These are phyloP conservation scores for Carcharodon carcharias DNA, from an alignment of 2,797 vertebrate genomes.

Conservation along the genomic window DNA sequence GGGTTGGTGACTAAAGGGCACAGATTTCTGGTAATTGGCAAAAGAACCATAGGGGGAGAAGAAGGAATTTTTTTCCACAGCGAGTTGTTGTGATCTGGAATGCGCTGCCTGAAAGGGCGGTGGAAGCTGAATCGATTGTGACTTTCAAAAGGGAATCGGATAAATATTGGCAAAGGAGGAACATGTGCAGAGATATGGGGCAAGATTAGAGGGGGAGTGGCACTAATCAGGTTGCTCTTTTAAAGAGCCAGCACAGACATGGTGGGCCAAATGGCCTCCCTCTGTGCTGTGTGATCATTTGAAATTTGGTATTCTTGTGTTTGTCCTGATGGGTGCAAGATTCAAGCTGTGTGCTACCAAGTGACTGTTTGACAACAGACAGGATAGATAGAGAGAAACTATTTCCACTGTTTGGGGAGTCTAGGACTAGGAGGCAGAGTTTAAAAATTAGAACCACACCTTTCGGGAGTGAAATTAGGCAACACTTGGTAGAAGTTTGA, in stretches of 20 bases:
- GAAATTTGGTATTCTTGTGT: too few relatives aligned
- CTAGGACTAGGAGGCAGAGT: too few relatives aligned
- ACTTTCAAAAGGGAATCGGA: not conserved
- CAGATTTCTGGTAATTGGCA: not conserved
- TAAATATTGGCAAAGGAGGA: not conserved
- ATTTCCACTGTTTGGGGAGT: too few relatives aligned
- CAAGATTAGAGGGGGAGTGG: not conserved
- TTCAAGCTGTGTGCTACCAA: too few relatives aligned
- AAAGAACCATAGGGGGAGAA: not conserved
- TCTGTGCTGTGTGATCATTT: too few relatives aligned
- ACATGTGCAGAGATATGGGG: not conserved
- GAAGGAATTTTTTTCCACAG: not conserved
- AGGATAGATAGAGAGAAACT: too few relatives aligned
- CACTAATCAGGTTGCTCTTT: not conserved
- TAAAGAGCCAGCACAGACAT: not conserved
- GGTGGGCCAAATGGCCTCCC: too few relatives aligned
- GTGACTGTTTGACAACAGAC: too few relatives aligned
- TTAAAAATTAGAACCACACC: too few relatives aligned
- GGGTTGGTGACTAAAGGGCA: not conserved
- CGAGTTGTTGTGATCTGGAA: not conserved
- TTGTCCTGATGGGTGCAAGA: too few relatives aligned
- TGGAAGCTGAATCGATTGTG: not conserved
- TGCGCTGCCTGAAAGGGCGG: not conserved
- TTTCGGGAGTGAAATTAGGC: too few relatives aligned
- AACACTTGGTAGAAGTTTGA: too few relatives aligned